Base-by-base conservation (phyloP, 2,797 vertebrate species). In the Syngnathus rostellatus region DNA sequence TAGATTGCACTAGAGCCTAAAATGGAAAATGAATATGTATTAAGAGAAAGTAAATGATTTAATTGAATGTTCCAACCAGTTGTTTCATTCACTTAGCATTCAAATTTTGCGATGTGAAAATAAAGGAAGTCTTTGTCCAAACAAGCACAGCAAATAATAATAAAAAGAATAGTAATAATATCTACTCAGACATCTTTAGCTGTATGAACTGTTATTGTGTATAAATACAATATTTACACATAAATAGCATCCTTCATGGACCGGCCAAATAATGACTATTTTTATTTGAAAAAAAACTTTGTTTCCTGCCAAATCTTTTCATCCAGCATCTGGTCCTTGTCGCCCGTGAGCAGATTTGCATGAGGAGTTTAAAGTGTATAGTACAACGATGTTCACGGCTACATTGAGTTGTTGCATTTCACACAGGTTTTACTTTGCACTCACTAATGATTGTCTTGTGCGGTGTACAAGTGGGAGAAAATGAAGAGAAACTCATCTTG, bases 351-450 rank as follows among this genome's bases (percentile, higher is more conserved):
- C 73, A 74, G 46, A 68, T 76, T 68, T 86, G 83, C 87, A 89
- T 86, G 84, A 81, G 68, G 70, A 78, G 78, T 72, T 74, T 74
- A 62, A 81, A 81, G 65, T 62, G 74, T 80, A 68, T 61, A 68
- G 48, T 75, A 64, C 68, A 72, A 78, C 74, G 78, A 84, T 72
- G 75, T 88, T 76, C 81, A 86, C 73, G 68, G 80, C 82, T 86
- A 88, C 85, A 83, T 85, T 83, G 46, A 73, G 78, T 79, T 79
- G 70, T 75, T 73, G 80, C 79, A 72, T 81, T 81, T 77, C 75
- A 70, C 74, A 68, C 67, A 77, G 70, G 65, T 67, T 83, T 80
- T 83, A 72, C 74, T 83, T 87, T 82, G 79, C 75, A 69, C 75
- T 82, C 72, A 76, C 63, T 75, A 74, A 77, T 19, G 46, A 72